Evolutionary conservation across 1,140 invertebrate genomes (phyloP), one percentile per base, ranked within the genome.

Genomic region (Matsumurasca onukii): DNA sequence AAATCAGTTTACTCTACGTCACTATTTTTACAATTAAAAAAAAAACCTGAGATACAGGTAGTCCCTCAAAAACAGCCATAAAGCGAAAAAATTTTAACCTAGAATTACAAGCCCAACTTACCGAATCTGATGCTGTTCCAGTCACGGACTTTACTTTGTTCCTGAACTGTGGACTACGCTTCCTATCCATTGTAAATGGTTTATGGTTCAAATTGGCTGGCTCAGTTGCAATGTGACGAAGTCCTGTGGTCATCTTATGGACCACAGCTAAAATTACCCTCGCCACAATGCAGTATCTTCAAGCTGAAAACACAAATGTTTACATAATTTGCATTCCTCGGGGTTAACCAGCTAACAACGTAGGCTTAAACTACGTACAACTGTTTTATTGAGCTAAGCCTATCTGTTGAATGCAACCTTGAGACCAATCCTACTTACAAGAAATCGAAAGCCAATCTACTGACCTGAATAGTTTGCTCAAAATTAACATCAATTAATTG

Each of bases 71-170:
- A n/a, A n/a, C n/a, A 39, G 34, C 34, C 5, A 39, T 39, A 39
- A 39, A 39, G 34, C 34, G 34, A 17, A 39, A 9, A 9, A 9
- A 17, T 39, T 5, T 9, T 39, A 39, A 39, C 34, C n/a, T n/a
- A n/a, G n/a, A n/a, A n/a, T n/a, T n/a, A n/a, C n/a, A n/a, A 39
- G 34, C 5, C 34, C 20, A 48, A 71, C 72, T 72, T 72, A 75
- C 74, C 39, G 74, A 75, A 69, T 75, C 74, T 1, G 74, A 75
- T 34, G 67, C 71, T 25, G 62, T 70, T 25, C 73, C 74, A n/a
- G 73, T 25, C 34, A 71, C 67, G 39, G 72, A 72, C 57, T 73
- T 71, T 34, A 69, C 72, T 72, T 75, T 75, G 30, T 73, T 73
- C 29, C 70, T 64, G 34, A 70, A 66, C 52, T 70, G 68, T 22